Conservation (phyloP, 1,140 invertebrate species). For the Drosophila teissieri region DNA sequence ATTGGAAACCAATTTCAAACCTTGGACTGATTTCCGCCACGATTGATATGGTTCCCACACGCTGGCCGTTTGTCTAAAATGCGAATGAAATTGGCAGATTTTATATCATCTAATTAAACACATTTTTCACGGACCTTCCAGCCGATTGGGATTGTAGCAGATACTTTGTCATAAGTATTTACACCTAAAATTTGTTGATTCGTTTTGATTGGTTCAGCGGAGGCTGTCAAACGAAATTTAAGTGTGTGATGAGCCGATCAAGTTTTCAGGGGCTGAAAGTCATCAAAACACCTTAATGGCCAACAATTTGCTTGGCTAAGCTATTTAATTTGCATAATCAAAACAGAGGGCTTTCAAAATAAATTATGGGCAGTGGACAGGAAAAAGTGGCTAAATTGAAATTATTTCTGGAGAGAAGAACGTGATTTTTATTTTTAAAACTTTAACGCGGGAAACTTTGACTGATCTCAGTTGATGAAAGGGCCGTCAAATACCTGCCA, state of each 20-base stretch:
- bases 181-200: conserved; percentile 61
- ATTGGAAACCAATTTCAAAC: conserved; percentile 1
- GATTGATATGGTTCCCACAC: conserved; percentile 35
- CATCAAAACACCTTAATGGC: conserved; percentile 54
- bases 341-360: conserved; percentile 25
- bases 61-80: conserved; percentile 35
- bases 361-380: conserved; percentile 18
- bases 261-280: conserved; percentile 46
- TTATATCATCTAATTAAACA: conserved; percentile 60
- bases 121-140: conserved; percentile 22
- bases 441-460: conserved; percentile 46
- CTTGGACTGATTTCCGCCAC: conserved; percentile 21
- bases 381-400: conserved; percentile 48
- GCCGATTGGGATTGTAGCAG: conserved; percentile 28
- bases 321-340: conserved; percentile 57
- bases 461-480: conserved; percentile 64
- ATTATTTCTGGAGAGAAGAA: conserved; percentile 42
- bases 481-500: conserved; percentile 60
- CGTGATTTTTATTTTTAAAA: conserved; percentile 36
- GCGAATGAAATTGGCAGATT: conserved; percentile 60
- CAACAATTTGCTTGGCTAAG: conserved; percentile 46
- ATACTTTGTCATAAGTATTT: conserved; percentile 74
- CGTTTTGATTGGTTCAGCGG: conserved; percentile 60
- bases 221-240: conserved; percentile 41
- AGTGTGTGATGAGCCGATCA: conserved; percentile 41